These are phyloP conservation scores for Oegoconia quadripuncta DNA, from an alignment of 2,888 invertebrate species.

Conservation along the genomic window DNA sequence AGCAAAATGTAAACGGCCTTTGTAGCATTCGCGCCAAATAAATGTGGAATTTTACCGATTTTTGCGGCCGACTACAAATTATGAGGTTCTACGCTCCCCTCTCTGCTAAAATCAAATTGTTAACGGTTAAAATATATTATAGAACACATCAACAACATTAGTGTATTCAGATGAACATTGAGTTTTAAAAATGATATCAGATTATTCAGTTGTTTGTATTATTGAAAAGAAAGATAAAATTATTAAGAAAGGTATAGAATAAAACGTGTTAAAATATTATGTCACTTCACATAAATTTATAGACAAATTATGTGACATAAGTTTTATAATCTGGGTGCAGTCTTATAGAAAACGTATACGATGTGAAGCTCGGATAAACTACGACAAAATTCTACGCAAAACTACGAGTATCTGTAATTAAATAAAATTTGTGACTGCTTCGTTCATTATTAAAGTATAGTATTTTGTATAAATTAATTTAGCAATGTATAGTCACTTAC, in stretches of 20 bases:
- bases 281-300: constrained; percentile 27
- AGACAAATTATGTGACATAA: constrained; percentile 27
- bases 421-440: too few species aligned
- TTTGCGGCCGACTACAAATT: constrained; percentile 56
- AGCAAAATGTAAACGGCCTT: constrained; percentile 38
- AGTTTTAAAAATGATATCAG: constrained; percentile 29
- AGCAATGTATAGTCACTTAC: too few species aligned
- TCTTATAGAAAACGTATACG: constrained; percentile 40
- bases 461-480: too few species aligned
- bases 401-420: too few species aligned
- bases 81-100: constrained; percentile 71
- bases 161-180: constrained; percentile 25
- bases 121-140: constrained; percentile 47
- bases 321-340: constrained; percentile 37
- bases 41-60: constrained; percentile 62
- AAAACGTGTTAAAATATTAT: constrained; percentile 38
- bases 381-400: too few species aligned
- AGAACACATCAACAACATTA: constrained; percentile 37
- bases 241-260: constrained; percentile 29
- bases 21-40: constrained; percentile 52
- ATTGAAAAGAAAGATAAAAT: constrained; percentile 22
- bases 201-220: constrained; percentile 27
- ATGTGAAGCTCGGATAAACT: too few species aligned
- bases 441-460: too few species aligned
- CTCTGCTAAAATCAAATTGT: constrained; percentile 75